These are phyloP conservation scores for Actias luna DNA, from an alignment of 2,888 invertebrate species.

Conservation along the genomic window DNA sequence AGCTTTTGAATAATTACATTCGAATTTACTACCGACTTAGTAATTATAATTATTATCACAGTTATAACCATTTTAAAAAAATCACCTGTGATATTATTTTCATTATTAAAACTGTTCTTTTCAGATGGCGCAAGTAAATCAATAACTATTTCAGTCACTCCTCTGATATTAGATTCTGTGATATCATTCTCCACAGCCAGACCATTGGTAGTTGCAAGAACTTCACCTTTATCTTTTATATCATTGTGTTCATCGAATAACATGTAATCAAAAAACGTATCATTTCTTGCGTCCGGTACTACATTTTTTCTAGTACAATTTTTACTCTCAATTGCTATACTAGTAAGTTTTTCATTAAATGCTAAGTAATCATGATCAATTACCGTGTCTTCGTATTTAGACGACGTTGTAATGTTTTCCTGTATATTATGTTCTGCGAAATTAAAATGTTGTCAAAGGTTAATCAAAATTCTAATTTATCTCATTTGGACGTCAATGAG, in stretches of 20 bases:
- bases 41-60: too few relatives aligned
- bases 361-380: slow-evolving; percentile 34
- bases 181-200: slow-evolving; percentile 13
- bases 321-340: slow-evolving; percentile 36
- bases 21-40: not conserved
- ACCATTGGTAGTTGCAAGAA: slow-evolving; percentile 15
- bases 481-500: too few relatives aligned
- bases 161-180: slow-evolving; percentile 19
- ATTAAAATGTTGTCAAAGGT: not conserved
- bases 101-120: slow-evolving; percentile 7
- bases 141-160: slow-evolving; percentile 31
- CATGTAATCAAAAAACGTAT: slow-evolving; percentile 29
- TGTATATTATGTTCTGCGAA: slow-evolving; percentile 15
- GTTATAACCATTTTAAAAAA: not conserved
- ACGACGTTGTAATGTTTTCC: not conserved
- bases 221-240: slow-evolving; percentile 17
- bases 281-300: slow-evolving; percentile 22
- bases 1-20: not conserved
- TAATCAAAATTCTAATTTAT: too few relatives aligned
- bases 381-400: slow-evolving; percentile 4
- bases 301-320: slow-evolving; percentile 35
- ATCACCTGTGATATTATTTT: not conserved
- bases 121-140: slow-evolving; percentile 36
- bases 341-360: slow-evolving; percentile 50
- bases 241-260: slow-evolving; percentile 27